These are phyloP conservation scores for Dicaeum eximium DNA, from an alignment of 2,113 vertebrate species.

Conservation along the genomic window DNA sequence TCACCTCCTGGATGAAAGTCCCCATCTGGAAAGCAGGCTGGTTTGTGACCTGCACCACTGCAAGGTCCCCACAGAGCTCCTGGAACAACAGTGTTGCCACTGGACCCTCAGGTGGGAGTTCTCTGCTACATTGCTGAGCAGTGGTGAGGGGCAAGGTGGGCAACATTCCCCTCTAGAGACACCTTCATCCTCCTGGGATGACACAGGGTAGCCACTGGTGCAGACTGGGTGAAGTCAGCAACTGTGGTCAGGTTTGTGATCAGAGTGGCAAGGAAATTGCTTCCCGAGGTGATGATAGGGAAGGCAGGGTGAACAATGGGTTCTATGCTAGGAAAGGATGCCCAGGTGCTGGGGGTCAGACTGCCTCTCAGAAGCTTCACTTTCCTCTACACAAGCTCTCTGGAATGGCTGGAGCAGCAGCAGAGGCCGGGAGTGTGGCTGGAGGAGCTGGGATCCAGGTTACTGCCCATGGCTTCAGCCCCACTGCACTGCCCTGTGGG, in stretches of 20 bases:
- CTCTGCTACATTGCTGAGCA: not conserved
- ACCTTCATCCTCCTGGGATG: not conserved
- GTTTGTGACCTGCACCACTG: not conserved
- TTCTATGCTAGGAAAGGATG: not conserved
- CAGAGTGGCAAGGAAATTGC: not conserved
- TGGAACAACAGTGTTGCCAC: not conserved
- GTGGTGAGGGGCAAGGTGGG: not conserved
- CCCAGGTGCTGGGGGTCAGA: not conserved
- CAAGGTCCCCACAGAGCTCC: not conserved
- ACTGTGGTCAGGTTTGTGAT: not conserved
- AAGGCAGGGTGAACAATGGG: not conserved
- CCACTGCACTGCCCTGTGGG: rapidly evolving
- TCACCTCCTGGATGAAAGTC: not conserved
- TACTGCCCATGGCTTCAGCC: rapidly evolving
- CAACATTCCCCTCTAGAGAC: not conserved
- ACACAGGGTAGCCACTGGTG: not conserved
- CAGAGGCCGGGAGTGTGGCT: not conserved
- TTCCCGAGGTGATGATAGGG: not conserved
- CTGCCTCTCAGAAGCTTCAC: not conserved
- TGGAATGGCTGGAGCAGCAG: not conserved
- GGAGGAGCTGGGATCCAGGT: rapidly evolving
- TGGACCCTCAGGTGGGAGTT: too few species aligned
- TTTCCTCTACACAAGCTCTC: rapidly evolving
- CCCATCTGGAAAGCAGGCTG: not conserved
- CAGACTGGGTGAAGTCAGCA: not conserved